A percentile compares a stretch with the other conserved stretches of the same genome.
Evolutionary conservation across 2,113 vertebrate species (phyloP).

Genomic region (Cranoglanis bouderius): DNA sequence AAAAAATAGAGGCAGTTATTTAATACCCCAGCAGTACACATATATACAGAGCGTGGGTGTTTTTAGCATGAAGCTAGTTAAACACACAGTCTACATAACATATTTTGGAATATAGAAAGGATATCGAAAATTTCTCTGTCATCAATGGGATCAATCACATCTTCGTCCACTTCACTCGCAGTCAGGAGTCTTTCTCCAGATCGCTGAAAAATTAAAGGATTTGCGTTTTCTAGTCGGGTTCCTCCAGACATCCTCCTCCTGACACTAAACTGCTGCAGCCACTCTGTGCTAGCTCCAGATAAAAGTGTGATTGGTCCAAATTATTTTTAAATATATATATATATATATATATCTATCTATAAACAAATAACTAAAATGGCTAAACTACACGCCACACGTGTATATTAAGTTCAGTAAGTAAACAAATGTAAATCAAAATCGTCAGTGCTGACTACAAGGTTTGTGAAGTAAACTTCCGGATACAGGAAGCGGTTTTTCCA

Average conservation of each 20-base stretch:
- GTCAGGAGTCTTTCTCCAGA: slow-evolving; percentile 78
- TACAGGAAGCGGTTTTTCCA: background rate
- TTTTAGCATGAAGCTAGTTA: slow-evolving; percentile 34
- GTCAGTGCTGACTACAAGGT: background rate
- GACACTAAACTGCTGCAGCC: background rate
- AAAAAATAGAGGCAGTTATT: background rate
- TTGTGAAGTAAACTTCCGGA: background rate
- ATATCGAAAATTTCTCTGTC: slow-evolving; percentile 86
- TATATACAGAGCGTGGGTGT: background rate
- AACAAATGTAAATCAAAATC: background rate
- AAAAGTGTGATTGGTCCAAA: background rate
- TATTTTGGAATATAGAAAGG: slow-evolving; percentile 56
- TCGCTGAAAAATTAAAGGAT: slow-evolving; percentile 80
- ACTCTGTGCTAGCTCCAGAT: background rate
- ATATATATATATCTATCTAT: too few species aligned
- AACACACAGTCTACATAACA: background rate
- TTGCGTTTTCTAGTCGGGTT: slow-evolving; percentile 78
- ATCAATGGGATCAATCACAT: slow-evolving; percentile 78
- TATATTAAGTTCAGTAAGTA: background rate
- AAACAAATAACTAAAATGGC: background rate
- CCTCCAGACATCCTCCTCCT: slow-evolving; percentile 54
- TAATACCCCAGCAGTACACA: background rate
- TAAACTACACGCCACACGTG: background rate
- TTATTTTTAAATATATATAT: background rate
- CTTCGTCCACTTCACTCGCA: slow-evolving; percentile 79